phyloP scores from a whole-genome alignment of 2,888 invertebrate genomes.

The Rhimphoctona megacephalus region DNA sequence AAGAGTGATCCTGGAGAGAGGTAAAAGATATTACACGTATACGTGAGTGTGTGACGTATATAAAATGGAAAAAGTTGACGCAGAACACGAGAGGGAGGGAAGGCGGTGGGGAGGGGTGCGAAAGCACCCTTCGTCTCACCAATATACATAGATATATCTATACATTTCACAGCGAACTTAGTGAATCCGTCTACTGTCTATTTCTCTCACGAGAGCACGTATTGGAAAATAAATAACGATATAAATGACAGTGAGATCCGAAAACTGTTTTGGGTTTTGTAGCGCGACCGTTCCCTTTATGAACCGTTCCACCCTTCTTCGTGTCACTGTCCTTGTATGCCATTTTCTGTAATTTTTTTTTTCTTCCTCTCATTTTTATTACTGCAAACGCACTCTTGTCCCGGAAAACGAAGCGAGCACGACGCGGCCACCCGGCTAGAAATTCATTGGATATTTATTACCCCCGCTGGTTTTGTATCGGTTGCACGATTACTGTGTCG shows the following conservation, averaged over 20 bases:
- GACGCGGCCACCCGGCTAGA: constrained; percentile 79
- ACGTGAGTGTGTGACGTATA: constrained; percentile 41
- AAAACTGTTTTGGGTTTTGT: constrained; percentile 84
- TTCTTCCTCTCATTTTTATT: constrained; percentile 64
- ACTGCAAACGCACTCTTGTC: constrained; percentile 55
- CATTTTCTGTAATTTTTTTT: constrained; percentile 65
- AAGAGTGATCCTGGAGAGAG: constrained; percentile 59
- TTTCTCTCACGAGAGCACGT: constrained; percentile 70
- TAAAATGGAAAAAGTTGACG: constrained; percentile 69
- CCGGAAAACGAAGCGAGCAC: constrained; percentile 74
- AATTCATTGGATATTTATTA: constrained; percentile 85
- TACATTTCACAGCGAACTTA: constrained; percentile 62
- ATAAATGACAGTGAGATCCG: constrained; percentile 83
- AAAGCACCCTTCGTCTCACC: constrained; percentile 34
- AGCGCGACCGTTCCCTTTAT: constrained; percentile 78
- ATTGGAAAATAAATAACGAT: constrained; percentile 81
- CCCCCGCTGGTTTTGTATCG: constrained; percentile 78
- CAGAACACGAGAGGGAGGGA: constrained; percentile 20
- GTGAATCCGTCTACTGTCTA: constrained; percentile 66
- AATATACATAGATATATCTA: not conserved
- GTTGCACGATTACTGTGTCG: constrained; percentile 74
- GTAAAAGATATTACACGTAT: constrained; percentile 42
- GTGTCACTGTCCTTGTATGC: constrained; percentile 68
- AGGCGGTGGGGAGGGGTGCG: constrained; percentile 28
- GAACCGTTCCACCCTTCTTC: constrained; percentile 59